phyloP scores from a whole-genome alignment of 2,797 vertebrate genomes.

The Sebastes ruberrimus region DNA sequence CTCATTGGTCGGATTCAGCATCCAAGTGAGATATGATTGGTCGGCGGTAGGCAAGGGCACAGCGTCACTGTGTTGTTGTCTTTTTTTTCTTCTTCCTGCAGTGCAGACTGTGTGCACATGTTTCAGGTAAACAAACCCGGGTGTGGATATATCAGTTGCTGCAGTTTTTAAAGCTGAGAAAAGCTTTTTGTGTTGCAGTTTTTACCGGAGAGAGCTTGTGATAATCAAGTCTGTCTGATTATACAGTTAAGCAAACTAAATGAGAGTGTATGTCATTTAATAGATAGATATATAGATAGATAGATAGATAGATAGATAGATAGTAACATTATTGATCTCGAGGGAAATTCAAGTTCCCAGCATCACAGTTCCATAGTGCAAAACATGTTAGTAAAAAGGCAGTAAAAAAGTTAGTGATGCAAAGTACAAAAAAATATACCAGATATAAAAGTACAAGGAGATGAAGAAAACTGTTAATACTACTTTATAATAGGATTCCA shows the following conservation, averaged over 20 bases:
- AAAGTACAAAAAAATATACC: no score
- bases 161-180: conserved; percentile 16
- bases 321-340: no score
- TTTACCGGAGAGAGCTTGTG: background rate
- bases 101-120: conserved; percentile 81
- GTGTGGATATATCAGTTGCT: conserved; percentile 40
- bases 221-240: background rate
- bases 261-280: background rate
- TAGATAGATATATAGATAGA: no score
- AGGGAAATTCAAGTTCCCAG: no score
- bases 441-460: no score
- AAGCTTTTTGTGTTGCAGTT: conserved; percentile 5
- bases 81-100: conserved; percentile 50
- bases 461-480: no score
- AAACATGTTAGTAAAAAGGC: no score
- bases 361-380: no score
- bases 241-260: background rate
- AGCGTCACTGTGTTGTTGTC: conserved; percentile 48
- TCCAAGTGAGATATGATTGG: conserved; percentile 75
- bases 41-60: conserved; percentile 63
- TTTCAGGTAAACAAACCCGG: conserved; percentile 84
- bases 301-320: no score
- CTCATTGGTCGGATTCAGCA: conserved; percentile 72
- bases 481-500: no score
- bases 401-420: no score